Base-by-base conservation (phyloP, 2,888 invertebrate species). In the Neocrepidodera transversa region DNA sequence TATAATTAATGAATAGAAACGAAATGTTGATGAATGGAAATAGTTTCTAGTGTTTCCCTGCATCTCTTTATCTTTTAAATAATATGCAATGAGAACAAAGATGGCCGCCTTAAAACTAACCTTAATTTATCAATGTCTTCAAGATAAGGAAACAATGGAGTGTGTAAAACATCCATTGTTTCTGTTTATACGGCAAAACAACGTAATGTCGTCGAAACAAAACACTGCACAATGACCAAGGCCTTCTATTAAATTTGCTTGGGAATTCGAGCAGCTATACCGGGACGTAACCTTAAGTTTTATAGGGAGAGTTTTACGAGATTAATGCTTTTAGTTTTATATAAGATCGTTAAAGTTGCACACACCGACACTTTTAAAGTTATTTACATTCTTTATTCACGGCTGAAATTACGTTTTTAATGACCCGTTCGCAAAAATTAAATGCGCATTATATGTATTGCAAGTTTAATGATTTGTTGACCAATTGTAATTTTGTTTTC, bases 121-220 rank as follows among this genome's bases (percentile, higher is more conserved):
- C 79, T 79, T 77, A 79, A 80, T 80, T 79, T 80, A 80, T 80
- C 80, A 80, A 79, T 79, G 80, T 80, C 80, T 79, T 79, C 76
- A 79, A 80, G 80, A 80, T 80, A 80, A 80, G 76, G 78, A 76
- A 77, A 79, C 80, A 80, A 80, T 79, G 76, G 80, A 74, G 77
- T 76, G 79, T 79, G 78, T 79, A 79, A 80, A 79, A 79, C 77
- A 78, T 77, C 78, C 76, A 77, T 80, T 80, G 80, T 80, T 79
- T 78, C 76, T 73, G 75, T 74, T 76, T 76, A 76, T 75, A 78
- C 75, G 73, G 73, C 76, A 77, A 77, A 76, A 77, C 77, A 78
- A 76, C 74, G 75, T 74, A 71, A 73, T 74, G 75, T 74, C 74
- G 74, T 73, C 73, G 72, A 69, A 75, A 77, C 77, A 76, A 76